Base-by-base conservation (phyloP, 2,888 invertebrate species). In the Minunthozetes semirufus region DNA sequence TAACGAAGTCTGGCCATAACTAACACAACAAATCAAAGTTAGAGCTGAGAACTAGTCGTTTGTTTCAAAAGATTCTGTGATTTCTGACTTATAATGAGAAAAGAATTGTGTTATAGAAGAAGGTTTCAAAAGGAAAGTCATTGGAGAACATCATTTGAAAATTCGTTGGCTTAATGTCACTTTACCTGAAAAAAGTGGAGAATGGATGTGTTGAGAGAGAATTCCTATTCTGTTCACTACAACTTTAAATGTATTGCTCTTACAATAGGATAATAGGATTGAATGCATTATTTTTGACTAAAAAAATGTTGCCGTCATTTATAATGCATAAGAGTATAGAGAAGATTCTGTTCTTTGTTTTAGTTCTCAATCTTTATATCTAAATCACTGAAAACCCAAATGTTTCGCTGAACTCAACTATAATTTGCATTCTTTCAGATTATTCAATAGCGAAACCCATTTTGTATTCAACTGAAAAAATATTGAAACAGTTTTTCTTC, bases 341-440 rank as follows among this genome's bases (percentile, higher is more conserved):
- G 25, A 53, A 50, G 17, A 19, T 50, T 50, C 50, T 15, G 17
- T 50, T 50, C 19, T 22, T n/a, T 53, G 4, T 22, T 53, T 22
- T n/a, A 1, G 8, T 22, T 53, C 53, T 3, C 53, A 19, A 19
- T 53, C 53, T n/a, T 13, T 53, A 6, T 53, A 19, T 53, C 59
- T 59, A 25, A 27, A 17, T 59, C 25, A 27, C 27, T 59, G 59
- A 22, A 29, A 59, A 59, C 15, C 6, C 19, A 59, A 59, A 59
- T 59, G 59, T 59, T 59, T 29, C 27, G 27, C 29, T 27, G 59
- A 59, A 25, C 9, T 33, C n/a, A n/a, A n/a, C 56, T 59, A 13
- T 59, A 59, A 59, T 59, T 59, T 59, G 59, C 59, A 59, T 59
- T 59, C 59, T 59, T 59, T 59, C 59, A 59, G 25, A 59, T 29